These are phyloP conservation scores for Zonitis immaculata DNA, from an alignment of 2,888 invertebrate species.

Conservation along the genomic window DNA sequence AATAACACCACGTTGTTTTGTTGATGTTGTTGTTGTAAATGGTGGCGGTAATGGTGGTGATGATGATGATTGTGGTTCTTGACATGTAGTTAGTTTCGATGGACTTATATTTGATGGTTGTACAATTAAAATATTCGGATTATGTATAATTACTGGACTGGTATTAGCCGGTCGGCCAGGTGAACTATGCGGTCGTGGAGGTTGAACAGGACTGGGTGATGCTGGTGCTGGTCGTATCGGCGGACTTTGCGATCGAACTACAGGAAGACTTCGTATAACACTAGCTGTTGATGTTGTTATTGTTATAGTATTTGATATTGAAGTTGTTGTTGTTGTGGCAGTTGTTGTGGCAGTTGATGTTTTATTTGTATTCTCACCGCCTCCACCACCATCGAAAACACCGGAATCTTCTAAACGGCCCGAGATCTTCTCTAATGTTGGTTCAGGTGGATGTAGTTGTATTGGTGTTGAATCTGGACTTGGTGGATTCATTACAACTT, in stretches of 20 bases:
- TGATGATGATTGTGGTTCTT: conserved; percentile 31
- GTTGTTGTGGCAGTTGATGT: background rate
- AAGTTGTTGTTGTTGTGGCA: background rate
- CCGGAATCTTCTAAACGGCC: conserved; percentile 52
- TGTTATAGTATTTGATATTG: background rate
- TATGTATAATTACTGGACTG: conserved; percentile 45
- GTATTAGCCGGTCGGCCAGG: conserved; percentile 45
- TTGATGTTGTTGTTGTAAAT: conserved; percentile 20
- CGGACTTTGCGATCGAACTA: conserved; percentile 44
- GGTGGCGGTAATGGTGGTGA: too few relatives aligned
- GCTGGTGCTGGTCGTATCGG: conserved; percentile 41
- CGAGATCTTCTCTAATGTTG: conserved; percentile 52
- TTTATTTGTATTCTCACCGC: conserved; percentile 11
- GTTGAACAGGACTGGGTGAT: conserved; percentile 42
- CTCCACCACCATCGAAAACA: conserved; percentile 52
- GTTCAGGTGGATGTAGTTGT: conserved; percentile 48
- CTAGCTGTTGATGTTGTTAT: conserved; percentile 36
- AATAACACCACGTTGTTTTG: conserved; percentile 37
- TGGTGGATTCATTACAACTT: conserved; percentile 56
- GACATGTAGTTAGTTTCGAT: conserved; percentile 24
- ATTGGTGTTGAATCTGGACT: conserved; percentile 58
- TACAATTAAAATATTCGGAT: conserved; percentile 26
- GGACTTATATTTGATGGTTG: conserved; percentile 41
- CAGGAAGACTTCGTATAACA: conserved; percentile 42
- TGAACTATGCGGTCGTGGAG: conserved; percentile 47